A percentile compares a stretch with the other conserved stretches of the same genome.
These are phyloP conservation scores for Ichneumoninae sp. DNA, from an alignment of 2,888 invertebrate species.

Conservation along the genomic window DNA sequence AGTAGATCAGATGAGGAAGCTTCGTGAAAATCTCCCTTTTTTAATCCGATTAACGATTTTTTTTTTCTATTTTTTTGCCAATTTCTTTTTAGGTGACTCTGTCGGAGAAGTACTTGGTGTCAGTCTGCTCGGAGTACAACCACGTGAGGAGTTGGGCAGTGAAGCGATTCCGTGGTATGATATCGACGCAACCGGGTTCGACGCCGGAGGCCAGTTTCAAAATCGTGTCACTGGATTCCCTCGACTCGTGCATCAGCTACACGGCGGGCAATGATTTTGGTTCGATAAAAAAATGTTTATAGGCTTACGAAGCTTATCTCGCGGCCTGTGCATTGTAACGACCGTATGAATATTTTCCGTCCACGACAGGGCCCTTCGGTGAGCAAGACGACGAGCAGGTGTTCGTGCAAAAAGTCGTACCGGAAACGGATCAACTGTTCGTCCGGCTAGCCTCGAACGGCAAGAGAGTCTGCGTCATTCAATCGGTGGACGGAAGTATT, in stretches of 20 bases:
- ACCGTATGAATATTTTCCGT: not conserved
- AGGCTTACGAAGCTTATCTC: not conserved
- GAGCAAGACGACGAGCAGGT: constrained; percentile 99
- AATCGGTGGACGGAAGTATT: constrained; percentile 96
- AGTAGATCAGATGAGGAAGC: too few species aligned
- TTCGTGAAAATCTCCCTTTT: not conserved
- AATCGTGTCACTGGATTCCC: constrained; percentile 92
- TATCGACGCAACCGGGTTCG: constrained; percentile 99
- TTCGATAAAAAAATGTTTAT: constrained; percentile 60
- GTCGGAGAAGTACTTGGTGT: constrained; percentile 97
- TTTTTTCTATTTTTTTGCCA: not conserved
- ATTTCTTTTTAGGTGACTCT: constrained; percentile 90
- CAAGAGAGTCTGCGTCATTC: constrained; percentile 96
- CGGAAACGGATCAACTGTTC: constrained; percentile 97
- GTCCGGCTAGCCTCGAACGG: constrained; percentile 98
- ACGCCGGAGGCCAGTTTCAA: constrained; percentile 99
- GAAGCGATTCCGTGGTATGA: constrained; percentile 98
- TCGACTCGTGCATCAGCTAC: constrained; percentile 88
- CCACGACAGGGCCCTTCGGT: constrained; percentile 93
- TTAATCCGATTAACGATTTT: not conserved
- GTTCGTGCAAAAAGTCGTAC: constrained; percentile 98
- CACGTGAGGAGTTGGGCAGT: constrained; percentile 99
- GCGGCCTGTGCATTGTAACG: not conserved
- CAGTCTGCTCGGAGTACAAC: constrained; percentile 98
- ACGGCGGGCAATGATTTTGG: constrained; percentile 88